Evolutionary conservation across 2,797 vertebrate genomes (phyloP).

Genomic region (Chrysocyon brachyurus): DNA sequence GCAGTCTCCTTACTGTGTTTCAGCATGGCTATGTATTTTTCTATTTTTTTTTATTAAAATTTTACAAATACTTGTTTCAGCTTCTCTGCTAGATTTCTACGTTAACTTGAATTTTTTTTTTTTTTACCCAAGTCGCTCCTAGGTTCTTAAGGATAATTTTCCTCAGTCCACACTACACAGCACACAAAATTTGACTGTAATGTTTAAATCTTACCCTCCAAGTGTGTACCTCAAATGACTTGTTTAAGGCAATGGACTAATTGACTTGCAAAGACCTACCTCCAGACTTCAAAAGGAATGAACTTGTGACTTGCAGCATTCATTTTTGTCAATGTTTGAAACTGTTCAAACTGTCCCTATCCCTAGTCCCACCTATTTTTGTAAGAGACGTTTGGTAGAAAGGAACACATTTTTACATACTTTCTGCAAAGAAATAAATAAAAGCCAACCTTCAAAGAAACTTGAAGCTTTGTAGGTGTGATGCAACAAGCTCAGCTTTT

Average conservation of each 20-base stretch:
- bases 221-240: constrained; percentile 95
- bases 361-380: constrained; percentile 92
- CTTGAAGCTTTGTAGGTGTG: constrained; percentile 95
- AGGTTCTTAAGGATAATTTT: constrained; percentile 92
- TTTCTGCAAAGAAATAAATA: constrained; percentile 86
- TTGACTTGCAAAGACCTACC: constrained; percentile 96
- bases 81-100: constrained; percentile 92
- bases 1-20: constrained; percentile 89
- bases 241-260: constrained; percentile 92
- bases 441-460: constrained; percentile 91
- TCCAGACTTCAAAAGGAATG: constrained; percentile 94
- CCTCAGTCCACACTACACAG: constrained; percentile 91
- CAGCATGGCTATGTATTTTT: constrained; percentile 90
- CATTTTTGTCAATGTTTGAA: constrained; percentile 88
- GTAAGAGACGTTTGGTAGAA: constrained; percentile 89
- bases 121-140: constrained; percentile 92
- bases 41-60: constrained; percentile 84
- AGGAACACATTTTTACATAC: constrained; percentile 90
- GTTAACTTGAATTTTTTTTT: constrained; percentile 96
- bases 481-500: constrained; percentile 93
- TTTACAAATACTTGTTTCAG: constrained; percentile 89
- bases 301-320: constrained; percentile 90
- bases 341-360: constrained; percentile 93
- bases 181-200: constrained; percentile 90
- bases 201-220: constrained; percentile 93